Base-by-base conservation (phyloP, 2,888 invertebrate species). In the Agrochola litura region DNA sequence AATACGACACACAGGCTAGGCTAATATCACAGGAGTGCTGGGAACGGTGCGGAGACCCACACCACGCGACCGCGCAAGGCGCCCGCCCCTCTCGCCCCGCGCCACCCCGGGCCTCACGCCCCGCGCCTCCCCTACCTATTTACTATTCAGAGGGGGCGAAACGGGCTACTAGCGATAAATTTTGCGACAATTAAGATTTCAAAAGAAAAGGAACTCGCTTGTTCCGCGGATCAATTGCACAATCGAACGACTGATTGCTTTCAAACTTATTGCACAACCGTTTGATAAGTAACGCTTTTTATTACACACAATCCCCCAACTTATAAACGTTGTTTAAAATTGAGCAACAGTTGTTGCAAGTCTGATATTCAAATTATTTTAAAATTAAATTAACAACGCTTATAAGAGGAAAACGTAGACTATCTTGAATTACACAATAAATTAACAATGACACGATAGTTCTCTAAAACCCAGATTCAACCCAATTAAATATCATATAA, bases 21-120 rank as follows among this genome's bases (percentile, higher is more conserved):
- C 96, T 96, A 96, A 96, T 96, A 96, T 96, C 96, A 96, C 96
- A 96, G 96, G 94, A 95, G 96, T 96, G 94, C 96, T 95, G 96
- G 96, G 96, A 96, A 96, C 96, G 95, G 95, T 92, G 94, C 95
- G 92, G 91, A 92, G 91, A 91, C 91, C 89, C 89, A 78, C 88
- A 77, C 86, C 82, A 88, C 90, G 81, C 88, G 81, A 68, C 82
- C 82, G 74, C 84, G 85, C 80, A 81, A 86, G 78, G 81, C 85
- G 79, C 81, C 77, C 81, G 83, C 79, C 83, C 70, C 79, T 79
- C 81, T 80, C 77, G 80, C 74, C 86, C 80, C 86, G 85, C 86
- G 79, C 85, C 67, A 77, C 76, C 84, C 60, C 81, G 79, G 86
- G 82, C 83, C 75, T 69, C 84, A 73, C 84, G 89, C 88, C 89